Evolutionary conservation across 2,797 vertebrate species (phyloP), one percentile per base, ranked within the genome.

Genomic region (Brotula barbata): DNA sequence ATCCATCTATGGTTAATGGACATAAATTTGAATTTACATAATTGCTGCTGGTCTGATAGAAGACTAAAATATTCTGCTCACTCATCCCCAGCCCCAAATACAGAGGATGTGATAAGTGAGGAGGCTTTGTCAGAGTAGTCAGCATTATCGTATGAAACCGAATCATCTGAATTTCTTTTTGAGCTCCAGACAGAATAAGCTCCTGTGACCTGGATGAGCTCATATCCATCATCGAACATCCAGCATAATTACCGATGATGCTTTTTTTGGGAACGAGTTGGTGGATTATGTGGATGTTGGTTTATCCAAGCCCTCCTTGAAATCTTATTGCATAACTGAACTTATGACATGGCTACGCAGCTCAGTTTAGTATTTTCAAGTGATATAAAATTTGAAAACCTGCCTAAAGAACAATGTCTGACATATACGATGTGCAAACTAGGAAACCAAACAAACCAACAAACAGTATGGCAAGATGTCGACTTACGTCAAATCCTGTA

Each of bases 401-500:
- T 44, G 41, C 56, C 48, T 45, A 9, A 31, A 33, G 56, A 45
- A 15, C 4, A 39, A 33, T 1, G 21, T 19, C 19, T 17, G 40
- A 48, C 28, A n/a, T n/a, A n/a, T n/a, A n/a, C n/a, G n/a, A n/a
- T n/a, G n/a, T n/a, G n/a, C n/a, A n/a, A n/a, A n/a, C n/a, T n/a
- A n/a, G n/a, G n/a, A n/a, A n/a, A n/a, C n/a, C n/a, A n/a, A 12
- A 28, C 33, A 33, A 64, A 66, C 9, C 17, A 43, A 7, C 20
- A 14, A 9, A 22, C 2, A 23, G 1, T 21, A 11, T 23, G 6
- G 43, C 40, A 21, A 15, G 10, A 15, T 17, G 25, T 45, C 64
- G 65, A 94, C 97, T 97, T 91, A 98, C 97, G 87, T 99, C 97
- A 90, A 99, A 99, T 74, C 97, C 97, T 57, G 96, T 99, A 85